phyloP scores from a whole-genome alignment of 1,140 invertebrate species.

The Eciton burchellii region DNA sequence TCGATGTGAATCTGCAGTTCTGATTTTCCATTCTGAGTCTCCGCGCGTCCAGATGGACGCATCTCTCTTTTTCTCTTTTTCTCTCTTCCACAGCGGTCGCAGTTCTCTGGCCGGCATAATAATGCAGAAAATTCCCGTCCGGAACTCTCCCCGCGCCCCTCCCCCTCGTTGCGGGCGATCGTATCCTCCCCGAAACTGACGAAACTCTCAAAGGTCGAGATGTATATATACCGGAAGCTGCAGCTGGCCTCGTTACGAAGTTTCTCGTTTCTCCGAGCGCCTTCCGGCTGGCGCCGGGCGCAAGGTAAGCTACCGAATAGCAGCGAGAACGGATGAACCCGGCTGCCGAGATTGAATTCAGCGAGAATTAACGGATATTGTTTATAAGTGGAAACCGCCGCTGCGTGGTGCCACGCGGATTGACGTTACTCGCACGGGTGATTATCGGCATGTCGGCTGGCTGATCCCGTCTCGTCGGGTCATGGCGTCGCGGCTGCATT shows the following conservation, averaged over 20 bases:
- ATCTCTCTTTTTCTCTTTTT: slow-evolving; percentile 15
- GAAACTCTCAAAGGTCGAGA: slow-evolving; percentile 60
- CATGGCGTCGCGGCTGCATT: slow-evolving; percentile 35
- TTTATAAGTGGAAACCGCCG: slow-evolving; percentile 57
- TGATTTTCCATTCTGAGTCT: slow-evolving; percentile 12
- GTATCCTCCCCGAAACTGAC: slow-evolving; percentile 31
- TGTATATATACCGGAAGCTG: slow-evolving; percentile 33
- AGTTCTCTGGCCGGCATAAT: slow-evolving; percentile 34
- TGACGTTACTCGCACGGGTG: slow-evolving; percentile 62
- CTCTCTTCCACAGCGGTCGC: no score
- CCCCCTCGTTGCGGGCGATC: slow-evolving; percentile 52
- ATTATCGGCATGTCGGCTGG: slow-evolving; percentile 59
- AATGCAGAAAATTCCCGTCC: slow-evolving; percentile 43
- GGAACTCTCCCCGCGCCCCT: slow-evolving; percentile 17
- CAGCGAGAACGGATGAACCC: slow-evolving; percentile 39
- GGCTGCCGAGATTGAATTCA: slow-evolving; percentile 60
- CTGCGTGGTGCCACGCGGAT: slow-evolving; percentile 10
- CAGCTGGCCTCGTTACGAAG: slow-evolving; percentile 62
- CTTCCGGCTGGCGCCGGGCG: slow-evolving; percentile 39
- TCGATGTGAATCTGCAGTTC: background rate
- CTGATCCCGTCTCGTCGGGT: slow-evolving; percentile 39
- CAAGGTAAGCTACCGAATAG: slow-evolving; percentile 32
- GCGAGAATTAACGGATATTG: slow-evolving; percentile 69
- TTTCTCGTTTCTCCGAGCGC: slow-evolving; percentile 52
- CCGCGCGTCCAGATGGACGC: background rate